These are phyloP conservation scores for Chionomys nivalis DNA, from an alignment of 2,113 vertebrate species.

Conservation along the genomic window DNA sequence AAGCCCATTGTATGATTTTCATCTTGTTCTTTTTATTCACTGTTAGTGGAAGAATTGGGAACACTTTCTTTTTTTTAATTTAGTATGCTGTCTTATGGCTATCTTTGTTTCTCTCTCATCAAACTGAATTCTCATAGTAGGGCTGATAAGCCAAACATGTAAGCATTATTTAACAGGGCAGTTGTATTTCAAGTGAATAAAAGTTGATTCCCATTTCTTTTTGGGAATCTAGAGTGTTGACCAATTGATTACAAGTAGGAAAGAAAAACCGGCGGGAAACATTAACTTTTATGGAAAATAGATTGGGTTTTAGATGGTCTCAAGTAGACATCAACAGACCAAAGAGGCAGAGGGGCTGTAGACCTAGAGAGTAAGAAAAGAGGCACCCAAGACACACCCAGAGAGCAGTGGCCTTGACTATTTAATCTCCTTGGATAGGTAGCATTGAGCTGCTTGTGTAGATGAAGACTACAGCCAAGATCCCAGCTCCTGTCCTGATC, in stretches of 20 bases:
- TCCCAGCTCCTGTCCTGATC: background rate
- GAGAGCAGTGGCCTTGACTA: background rate
- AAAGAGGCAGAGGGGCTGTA: background rate
- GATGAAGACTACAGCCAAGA: background rate
- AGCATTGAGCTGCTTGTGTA: background rate
- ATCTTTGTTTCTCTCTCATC: background rate
- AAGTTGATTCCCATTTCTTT: background rate
- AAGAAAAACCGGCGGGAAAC: background rate
- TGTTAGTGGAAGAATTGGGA: background rate
- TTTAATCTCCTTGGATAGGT: background rate
- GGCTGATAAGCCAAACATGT: background rate
- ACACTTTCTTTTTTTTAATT: background rate
- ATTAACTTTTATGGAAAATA: background rate
- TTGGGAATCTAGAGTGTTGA: background rate
- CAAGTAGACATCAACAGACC: background rate
- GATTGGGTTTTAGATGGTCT: background rate
- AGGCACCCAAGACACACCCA: background rate
- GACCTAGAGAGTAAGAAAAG: background rate
- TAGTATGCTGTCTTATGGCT: background rate
- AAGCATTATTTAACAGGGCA: background rate
- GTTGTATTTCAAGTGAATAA: slow-evolving; percentile 35
- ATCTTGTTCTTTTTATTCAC: background rate
- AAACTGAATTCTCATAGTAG: background rate
- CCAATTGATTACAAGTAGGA: background rate
- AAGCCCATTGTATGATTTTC: background rate